Base-by-base conservation (phyloP, 2,113 vertebrate species). In the Pimephales promelas region DNA sequence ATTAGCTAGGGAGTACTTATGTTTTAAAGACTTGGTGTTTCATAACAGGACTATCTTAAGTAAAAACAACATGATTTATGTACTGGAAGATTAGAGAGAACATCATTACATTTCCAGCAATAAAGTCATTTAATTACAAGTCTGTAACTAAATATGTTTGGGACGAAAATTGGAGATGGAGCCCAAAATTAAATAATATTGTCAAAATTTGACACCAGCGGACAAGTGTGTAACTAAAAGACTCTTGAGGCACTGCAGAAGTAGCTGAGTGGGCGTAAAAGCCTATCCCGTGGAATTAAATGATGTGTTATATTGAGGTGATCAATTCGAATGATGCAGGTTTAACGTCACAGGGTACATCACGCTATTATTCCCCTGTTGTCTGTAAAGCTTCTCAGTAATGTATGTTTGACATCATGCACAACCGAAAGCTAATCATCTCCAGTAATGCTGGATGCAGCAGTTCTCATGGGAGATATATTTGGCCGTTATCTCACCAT, bases 401-500 rank as follows among this genome's bases (percentile, higher is more conserved):
- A 83, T 81, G 71, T 36, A 31, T 83, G 54, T 82, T 68, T 85
- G 85, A 81, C 77, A 73, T 73, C 80, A 57, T 66, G 68, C 26
- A 49, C 52, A 66, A 59, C 43, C 24, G 40, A 80, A 59, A 57
- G 83, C 79, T 79, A 82, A 83, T 87, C 18, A 80, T 75, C 74
- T 87, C 52, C 72, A 18, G 73, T 87, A 80, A 76, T 49, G 54
- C 66, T 68, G 10, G 45, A 74, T 28, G 16, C 45, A 2, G 10
- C 71, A 56, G 59, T 56, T 81, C 79, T 59, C 85, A 40, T n/a
- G n/a, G 80, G 73, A 85, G 54, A 83, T 79, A 34, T 84, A 79
- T 86, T 47, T 70, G 52, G 74, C 71, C 8, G 74, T 80, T 87
- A 87, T 78, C 83, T 80, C 70, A 26, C 59, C n/a, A 81, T 76